Percentiles rank a stretch among this genome's conserved stretches.
Evolutionary conservation across 2,113 vertebrate species (phyloP).

Genomic region (Hirundichthys speculiger): DNA sequence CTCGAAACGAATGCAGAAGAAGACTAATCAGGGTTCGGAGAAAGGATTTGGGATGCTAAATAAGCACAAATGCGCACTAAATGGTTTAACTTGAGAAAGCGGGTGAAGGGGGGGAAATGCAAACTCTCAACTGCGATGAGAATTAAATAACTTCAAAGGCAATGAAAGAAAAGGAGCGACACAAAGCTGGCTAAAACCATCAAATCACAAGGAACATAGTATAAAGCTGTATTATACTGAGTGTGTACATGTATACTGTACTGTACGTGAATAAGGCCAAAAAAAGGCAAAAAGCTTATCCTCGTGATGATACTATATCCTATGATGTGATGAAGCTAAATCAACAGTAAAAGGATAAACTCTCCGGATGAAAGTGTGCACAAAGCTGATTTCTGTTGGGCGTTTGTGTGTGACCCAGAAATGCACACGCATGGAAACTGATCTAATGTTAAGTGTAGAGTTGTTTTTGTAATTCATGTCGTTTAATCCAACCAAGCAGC

Average conservation of each 20-base stretch:
- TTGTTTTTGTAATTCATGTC: conserved; percentile 11
- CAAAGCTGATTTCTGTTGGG: conserved; percentile 25
- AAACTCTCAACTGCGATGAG: conserved; percentile 8
- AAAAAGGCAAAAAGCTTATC: conserved; percentile 16
- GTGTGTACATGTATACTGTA: background rate
- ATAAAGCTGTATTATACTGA: background rate
- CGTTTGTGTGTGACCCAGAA: conserved; percentile 33
- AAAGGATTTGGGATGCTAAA: conserved; percentile 21
- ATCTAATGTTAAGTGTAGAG: conserved; percentile 1
- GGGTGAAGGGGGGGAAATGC: background rate
- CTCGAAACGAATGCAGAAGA: conserved; percentile 1
- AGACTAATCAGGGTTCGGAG: conserved; percentile 37
- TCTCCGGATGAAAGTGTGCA: conserved; percentile 16
- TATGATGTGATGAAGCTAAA: conserved; percentile 37
- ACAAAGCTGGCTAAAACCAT: background rate
- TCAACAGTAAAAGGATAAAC: conserved; percentile 41
- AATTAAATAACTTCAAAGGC: conserved; percentile 8
- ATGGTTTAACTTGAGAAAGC: conserved; percentile 2
- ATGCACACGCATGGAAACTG: conserved; percentile 25
- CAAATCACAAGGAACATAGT: background rate
- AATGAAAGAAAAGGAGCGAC: background rate
- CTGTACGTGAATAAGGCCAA: background rate
- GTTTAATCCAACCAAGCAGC: conserved; percentile 18
- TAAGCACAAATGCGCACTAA: conserved; percentile 22
- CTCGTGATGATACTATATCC: conserved; percentile 15